Evolutionary conservation across 1,140 invertebrate species (phyloP).

Genomic region (Mercenaria mercenaria): DNA sequence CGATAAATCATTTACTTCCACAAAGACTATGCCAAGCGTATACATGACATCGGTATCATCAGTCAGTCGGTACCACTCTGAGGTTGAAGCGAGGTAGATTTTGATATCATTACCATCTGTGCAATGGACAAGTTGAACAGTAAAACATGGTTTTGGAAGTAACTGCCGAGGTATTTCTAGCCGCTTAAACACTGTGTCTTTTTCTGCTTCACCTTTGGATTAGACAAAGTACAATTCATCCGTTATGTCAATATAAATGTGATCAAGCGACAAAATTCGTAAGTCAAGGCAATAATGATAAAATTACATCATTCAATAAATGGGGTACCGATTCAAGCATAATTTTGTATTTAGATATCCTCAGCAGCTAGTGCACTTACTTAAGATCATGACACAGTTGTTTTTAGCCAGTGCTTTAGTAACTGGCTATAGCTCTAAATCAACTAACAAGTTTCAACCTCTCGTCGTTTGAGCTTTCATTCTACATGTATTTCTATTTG

Average conservation of each 20-base stretch:
- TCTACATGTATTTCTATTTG: too few relatives aligned
- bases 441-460: too few relatives aligned
- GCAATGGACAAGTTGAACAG: not conserved
- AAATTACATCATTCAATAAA: not conserved
- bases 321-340: not conserved
- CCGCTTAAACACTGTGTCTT: not conserved
- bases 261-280: not conserved
- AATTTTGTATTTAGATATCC: too few relatives aligned
- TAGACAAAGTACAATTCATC: not conserved
- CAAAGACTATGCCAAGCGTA: constrained; percentile 34
- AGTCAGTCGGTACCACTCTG: not conserved
- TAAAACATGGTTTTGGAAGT: not conserved
- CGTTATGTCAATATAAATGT: too few relatives aligned
- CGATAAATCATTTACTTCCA: constrained; percentile 11
- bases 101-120: not conserved
- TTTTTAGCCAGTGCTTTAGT: too few relatives aligned
- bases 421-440: too few relatives aligned
- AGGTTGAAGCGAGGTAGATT: not conserved
- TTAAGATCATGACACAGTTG: too few relatives aligned
- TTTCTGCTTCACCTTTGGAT: not conserved
- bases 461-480: too few relatives aligned
- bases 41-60: not conserved
- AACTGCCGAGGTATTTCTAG: not conserved
- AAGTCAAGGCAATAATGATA: too few relatives aligned
- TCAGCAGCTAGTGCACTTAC: not conserved